Base-by-base conservation (phyloP, 2,113 vertebrate genomes). In the Epinephelus moara region DNA sequence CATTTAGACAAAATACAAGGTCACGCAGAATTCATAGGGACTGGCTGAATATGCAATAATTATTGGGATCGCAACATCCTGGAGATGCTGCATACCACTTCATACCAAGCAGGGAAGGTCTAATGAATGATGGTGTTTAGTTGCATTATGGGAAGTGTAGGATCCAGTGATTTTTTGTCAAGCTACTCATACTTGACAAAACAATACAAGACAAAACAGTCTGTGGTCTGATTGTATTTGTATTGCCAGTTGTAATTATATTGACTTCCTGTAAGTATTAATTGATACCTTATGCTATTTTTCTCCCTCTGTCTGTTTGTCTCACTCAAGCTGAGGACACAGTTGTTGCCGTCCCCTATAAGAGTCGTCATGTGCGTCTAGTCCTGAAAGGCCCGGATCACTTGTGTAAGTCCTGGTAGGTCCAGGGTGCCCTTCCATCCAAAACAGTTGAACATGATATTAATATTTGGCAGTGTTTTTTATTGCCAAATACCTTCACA, bases 381-480 rank as follows among this genome's bases (percentile, higher is more conserved):
- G 94, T 98, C 81, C 95, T 99, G 87, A 99, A 98, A 96, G 98
- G 98, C 87, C 96, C 96, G 0, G 97, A 98, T 96, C 98, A 99
- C 94, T 97, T 99, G 94, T 97, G 98, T 99, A 96, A 99, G 98
- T 99, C 95, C 91, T 94, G 94, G 94, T 95, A 94, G 94, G 95
- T 96, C 94, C 90, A 91, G 95, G 95, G 93, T 91, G 85, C 87
- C 78, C 80, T 94, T 91, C 90, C 87, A 91, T 93, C 90, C 80
- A 91, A 86, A 94, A 88, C 68, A 79, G 73, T 67, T 88, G 33
- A 86, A 74, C 69, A 69, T 73, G 50, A 82, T 76, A 56, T 78
- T 67, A 75, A 53, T 47, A 70, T 63, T 82, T 74, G 72, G 74
- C 64, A 66, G 53, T 37, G 10, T 27, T 56, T 42, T 73, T 67